phyloP scores from a whole-genome alignment of 2,888 invertebrate genomes.

The Hylaea fasciaria region DNA sequence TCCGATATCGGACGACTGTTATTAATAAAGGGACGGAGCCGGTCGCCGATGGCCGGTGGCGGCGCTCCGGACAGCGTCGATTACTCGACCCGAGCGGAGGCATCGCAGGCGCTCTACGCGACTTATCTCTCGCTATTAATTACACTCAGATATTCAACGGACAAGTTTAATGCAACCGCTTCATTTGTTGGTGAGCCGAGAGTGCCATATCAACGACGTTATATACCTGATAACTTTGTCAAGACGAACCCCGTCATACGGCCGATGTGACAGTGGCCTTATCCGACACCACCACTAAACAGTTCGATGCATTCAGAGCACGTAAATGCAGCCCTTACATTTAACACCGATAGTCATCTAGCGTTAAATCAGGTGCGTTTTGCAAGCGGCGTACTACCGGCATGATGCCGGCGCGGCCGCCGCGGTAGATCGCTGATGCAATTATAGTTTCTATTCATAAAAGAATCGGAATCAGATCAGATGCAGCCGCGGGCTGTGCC shows the following conservation, averaged over 20 bases:
- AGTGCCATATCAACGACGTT: slow-evolving; percentile 79
- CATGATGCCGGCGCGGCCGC: slow-evolving; percentile 44
- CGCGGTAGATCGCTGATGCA: slow-evolving; percentile 62
- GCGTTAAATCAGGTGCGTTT: slow-evolving; percentile 68
- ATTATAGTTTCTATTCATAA: slow-evolving; percentile 77
- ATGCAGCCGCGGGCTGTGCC: slow-evolving; percentile 67
- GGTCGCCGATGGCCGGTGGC: slow-evolving; percentile 72
- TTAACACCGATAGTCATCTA: slow-evolving; percentile 69
- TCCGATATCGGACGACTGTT: slow-evolving; percentile 78
- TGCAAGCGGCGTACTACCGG: slow-evolving; percentile 60
- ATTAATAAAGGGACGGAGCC: slow-evolving; percentile 75
- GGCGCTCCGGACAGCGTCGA: slow-evolving; percentile 73
- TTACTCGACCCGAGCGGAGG: slow-evolving; percentile 66
- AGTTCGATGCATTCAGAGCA: slow-evolving; percentile 44
- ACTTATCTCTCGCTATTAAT: slow-evolving; percentile 83
- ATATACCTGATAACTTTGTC: slow-evolving; percentile 76
- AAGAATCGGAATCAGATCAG: slow-evolving; percentile 79
- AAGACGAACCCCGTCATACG: slow-evolving; percentile 59
- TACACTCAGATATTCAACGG: slow-evolving; percentile 79
- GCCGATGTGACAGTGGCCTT: slow-evolving; percentile 10
- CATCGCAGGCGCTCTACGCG: slow-evolving; percentile 70
- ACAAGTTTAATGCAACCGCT: slow-evolving; percentile 84
- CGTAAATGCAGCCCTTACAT: slow-evolving; percentile 49
- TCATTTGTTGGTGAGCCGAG: slow-evolving; percentile 78
- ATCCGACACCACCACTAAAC: slow-evolving; percentile 17